A percentile compares a stretch with the other conserved stretches of the same genome.
These are phyloP conservation scores for Bombus confusus DNA, from an alignment of 1,140 invertebrate species.

Conservation along the genomic window DNA sequence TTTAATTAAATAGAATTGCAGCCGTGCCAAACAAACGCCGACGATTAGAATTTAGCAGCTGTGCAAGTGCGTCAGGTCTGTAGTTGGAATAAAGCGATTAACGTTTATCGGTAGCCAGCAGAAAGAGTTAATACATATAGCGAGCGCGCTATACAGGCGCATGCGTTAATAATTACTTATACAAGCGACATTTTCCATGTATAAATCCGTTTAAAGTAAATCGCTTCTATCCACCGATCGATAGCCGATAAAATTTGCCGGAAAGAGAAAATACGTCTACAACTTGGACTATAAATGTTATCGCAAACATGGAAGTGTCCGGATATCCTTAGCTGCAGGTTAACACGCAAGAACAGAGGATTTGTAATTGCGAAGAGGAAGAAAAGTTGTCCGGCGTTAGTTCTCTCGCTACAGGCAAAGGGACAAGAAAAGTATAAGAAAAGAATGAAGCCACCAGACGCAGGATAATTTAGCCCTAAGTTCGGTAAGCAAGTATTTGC, in stretches of 20 bases:
- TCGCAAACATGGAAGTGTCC: no score
- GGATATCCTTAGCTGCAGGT: not conserved
- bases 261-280: no score
- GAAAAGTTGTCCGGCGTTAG: not conserved
- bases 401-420: not conserved
- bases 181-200: not conserved
- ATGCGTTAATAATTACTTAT: no score
- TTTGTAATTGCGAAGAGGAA: not conserved
- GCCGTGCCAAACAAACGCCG: not conserved
- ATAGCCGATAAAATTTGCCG: no score
- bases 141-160: accelerated
- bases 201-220: not conserved
- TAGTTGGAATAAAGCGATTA: not conserved
- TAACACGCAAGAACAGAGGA: accelerated
- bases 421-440: no score
- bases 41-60: conserved; percentile 20
- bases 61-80: not conserved
- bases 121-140: not conserved
- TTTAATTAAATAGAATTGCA: not conserved
- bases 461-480: conserved; percentile 67
- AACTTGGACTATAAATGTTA: no score
- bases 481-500: conserved; percentile 54
- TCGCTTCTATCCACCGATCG: not conserved
- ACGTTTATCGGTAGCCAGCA: not conserved
- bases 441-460: conserved; percentile 70